phyloP scores from a whole-genome alignment of 2,797 vertebrate species.

The Gymnothorax javanicus region DNA sequence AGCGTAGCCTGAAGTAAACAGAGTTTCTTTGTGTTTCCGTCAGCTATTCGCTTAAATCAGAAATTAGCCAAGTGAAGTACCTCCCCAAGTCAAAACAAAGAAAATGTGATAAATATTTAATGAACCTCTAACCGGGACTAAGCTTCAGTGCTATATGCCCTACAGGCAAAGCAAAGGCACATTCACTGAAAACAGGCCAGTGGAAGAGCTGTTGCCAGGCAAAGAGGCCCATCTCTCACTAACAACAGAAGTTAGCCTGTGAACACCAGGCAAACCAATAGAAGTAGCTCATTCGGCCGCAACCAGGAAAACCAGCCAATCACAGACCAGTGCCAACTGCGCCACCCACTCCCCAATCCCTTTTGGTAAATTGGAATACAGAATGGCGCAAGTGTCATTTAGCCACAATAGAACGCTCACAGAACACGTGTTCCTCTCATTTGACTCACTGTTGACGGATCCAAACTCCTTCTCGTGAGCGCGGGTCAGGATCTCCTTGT shows the following conservation, averaged over 20 bases:
- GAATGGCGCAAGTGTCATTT: background rate
- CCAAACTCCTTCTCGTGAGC: constrained; percentile 90
- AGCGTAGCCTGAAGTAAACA: no score
- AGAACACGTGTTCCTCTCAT: background rate
- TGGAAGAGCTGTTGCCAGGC: background rate
- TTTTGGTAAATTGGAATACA: background rate
- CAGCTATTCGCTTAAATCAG: no score
- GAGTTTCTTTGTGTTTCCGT: no score
- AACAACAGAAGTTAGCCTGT: background rate
- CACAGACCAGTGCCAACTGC: background rate
- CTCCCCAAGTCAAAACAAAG: background rate
- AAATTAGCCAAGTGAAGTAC: background rate
- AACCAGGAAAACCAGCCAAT: background rate
- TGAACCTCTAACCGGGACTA: background rate
- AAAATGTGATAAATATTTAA: no score
- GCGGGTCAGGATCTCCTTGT: constrained; percentile 88
- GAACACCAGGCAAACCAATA: background rate
- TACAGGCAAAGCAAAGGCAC: background rate
- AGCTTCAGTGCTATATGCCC: background rate
- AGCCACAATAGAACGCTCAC: background rate
- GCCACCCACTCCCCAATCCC: background rate
- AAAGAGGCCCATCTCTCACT: background rate
- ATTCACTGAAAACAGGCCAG: background rate
- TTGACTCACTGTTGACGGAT: constrained; percentile 82
- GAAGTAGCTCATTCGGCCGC: background rate